Evolutionary conservation across 1,140 invertebrate species (phyloP), one percentile per base, ranked within the genome.

Genomic region (Melanaphis sacchari): DNA sequence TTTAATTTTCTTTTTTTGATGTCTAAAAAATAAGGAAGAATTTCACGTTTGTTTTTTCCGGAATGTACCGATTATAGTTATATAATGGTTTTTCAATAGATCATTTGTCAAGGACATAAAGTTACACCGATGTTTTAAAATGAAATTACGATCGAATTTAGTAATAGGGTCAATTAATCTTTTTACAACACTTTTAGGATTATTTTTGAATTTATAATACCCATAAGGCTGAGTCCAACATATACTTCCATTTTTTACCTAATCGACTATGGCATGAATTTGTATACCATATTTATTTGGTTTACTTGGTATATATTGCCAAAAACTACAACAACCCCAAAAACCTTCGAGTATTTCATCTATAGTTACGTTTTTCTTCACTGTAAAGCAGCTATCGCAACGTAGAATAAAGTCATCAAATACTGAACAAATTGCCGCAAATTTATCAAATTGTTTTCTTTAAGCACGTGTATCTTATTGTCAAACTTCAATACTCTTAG

Each of bases 261-360:
- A n/a, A n/a, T n/a, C n/a, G n/a, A n/a, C n/a, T n/a, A n/a, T n/a
- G n/a, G n/a, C n/a, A n/a, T n/a, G n/a, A n/a, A n/a, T n/a, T n/a
- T n/a, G n/a, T n/a, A n/a, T n/a, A n/a, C n/a, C n/a, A n/a, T n/a
- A n/a, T n/a, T n/a, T n/a, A n/a, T n/a, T n/a, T n/a, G n/a, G n/a
- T n/a, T n/a, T n/a, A n/a, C n/a, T n/a, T n/a, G n/a, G 93, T 94
- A 89, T 95, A 95, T 94, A 93, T 94, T 93, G 93, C 95, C 94
- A 94, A 90, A 94, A 94, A 95, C 94, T 93, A 93, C 94, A 95
- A 41, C 95, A 87, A n/a, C 95, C 95, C 52, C 95, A 43, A 94
- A 95, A 96, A 24, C 94, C 91, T 91, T 94, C 91, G 22, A 96
- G 94, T 93, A 95, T 94, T 94, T 96, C 95, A 94, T 95, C 89